Percentiles rank a stretch among this genome's conserved stretches.
Evolutionary conservation across 1,140 invertebrate species (phyloP).

Genomic region (Drosophila tani): DNA sequence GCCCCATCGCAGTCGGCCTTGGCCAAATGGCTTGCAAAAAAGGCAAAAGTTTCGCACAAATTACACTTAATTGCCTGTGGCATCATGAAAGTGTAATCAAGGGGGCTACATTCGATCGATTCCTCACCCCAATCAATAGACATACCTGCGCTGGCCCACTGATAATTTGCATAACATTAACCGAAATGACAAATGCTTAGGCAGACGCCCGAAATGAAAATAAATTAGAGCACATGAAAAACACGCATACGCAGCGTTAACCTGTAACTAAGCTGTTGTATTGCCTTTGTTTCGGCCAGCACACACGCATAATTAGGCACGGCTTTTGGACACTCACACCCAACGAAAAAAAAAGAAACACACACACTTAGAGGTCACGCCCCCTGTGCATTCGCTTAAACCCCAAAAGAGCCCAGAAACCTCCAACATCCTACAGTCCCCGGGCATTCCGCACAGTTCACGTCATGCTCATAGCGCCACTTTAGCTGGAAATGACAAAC

Average conservation of each 20-base stretch:
- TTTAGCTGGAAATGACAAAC: constrained; percentile 9
- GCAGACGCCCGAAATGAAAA: constrained; percentile 16
- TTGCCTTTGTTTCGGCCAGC: constrained; percentile 21
- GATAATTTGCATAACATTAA: constrained; percentile 63
- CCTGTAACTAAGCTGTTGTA: constrained; percentile 19
- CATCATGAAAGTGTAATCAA: constrained; percentile 49
- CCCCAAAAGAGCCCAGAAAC: constrained; percentile 24
- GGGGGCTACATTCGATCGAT: constrained; percentile 36
- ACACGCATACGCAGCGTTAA: constrained; percentile 65
- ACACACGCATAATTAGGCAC: constrained; percentile 74
- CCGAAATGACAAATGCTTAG: constrained; percentile 62
- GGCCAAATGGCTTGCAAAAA: constrained; percentile 48
- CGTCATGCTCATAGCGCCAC: constrained; percentile 74
- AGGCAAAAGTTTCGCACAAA: constrained; percentile 48
- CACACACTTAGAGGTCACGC: constrained; percentile 18
- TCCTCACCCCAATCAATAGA: constrained; percentile 45
- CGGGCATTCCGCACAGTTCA: constrained; percentile 46
- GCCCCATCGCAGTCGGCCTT: constrained; percentile 32
- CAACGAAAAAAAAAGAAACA: not conserved
- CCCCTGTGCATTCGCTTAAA: constrained; percentile 14
- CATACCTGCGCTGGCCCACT: constrained; percentile 18
- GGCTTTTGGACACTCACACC: constrained; percentile 32
- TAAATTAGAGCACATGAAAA: constrained; percentile 27
- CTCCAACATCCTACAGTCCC: constrained; percentile 20
- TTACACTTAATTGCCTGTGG: constrained; percentile 66